Evolutionary conservation across 2,888 invertebrate species (phyloP), one percentile per base, ranked within the genome.

Genomic region (Heliconius erato): DNA sequence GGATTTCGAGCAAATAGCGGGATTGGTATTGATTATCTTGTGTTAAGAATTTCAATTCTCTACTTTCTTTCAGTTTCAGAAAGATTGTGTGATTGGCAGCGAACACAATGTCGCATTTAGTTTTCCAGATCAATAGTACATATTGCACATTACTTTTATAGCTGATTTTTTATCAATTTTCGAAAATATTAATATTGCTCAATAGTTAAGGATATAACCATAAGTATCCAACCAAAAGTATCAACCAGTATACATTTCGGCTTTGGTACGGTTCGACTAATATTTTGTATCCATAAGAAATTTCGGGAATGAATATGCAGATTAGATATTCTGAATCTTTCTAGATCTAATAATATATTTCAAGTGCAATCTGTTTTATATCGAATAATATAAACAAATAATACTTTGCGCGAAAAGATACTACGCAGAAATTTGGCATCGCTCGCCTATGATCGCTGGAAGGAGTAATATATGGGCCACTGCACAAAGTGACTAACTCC

Each of bases 391-490:
- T 85, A 86, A 86, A 87, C 85, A 87, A 82, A 69, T 80, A 85
- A 84, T 88, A 88, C 88, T 89, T 88, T 89, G 85, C 40, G 85
- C 79, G 86, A 87, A 88, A 87, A 87, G 86, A 89, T 87, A 85
- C 84, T 86, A 80, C 84, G 86, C 89, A 88, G 88, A 88, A 88
- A 86, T 84, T 87, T 88, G 88, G 88, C 88, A 86, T 87, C 85
- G 79, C 76, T 76, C 88, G 86, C 87, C 86, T 82, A 81, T 69
- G 82, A 83, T 68, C 74, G 40, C 79, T 23, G 76, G 80, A n/a
- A 63, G 63, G n/a, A 63, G 81, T 84, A 83, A 84, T 84, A 84
- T 82, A 84, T 80, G 81, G 80, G 78, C n/a, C 67, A 54, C 2
- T 23, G 23, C 54, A 54, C 54, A 6, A 54, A 23, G 19, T 54